These are phyloP conservation scores for Nemoura dubitans DNA, from an alignment of 2,888 invertebrate genomes.

Conservation along the genomic window DNA sequence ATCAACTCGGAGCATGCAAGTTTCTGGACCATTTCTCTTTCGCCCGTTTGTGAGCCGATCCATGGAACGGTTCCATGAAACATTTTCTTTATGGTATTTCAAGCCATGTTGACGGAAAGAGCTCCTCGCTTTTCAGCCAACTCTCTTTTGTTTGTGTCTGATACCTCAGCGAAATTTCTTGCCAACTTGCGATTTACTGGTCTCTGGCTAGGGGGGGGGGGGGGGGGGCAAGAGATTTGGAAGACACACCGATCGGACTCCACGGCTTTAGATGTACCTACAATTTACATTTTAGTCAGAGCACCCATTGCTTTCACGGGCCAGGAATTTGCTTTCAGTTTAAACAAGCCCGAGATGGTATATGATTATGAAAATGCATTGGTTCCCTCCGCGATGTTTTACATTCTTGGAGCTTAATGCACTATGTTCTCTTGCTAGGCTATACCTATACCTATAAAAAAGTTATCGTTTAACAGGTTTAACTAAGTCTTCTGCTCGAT, in stretches of 20 bases:
- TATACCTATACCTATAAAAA: neutral
- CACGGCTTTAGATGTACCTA: too few species aligned
- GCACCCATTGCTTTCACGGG: neutral
- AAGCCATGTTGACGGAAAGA: neutral
- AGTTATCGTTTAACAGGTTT: neutral
- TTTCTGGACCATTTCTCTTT: conserved; percentile 12
- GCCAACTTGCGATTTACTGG: neutral
- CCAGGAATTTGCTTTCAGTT: neutral
- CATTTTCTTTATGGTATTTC: neutral
- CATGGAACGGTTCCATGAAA: neutral
- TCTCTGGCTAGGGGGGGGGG: neutral
- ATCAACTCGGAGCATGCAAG: neutral
- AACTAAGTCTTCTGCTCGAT: neutral
- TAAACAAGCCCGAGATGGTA: too few species aligned
- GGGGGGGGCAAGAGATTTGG: neutral
- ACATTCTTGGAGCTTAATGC: neutral
- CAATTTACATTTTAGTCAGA: neutral
- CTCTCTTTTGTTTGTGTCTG: neutral
- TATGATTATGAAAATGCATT: neutral
- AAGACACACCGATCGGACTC: too few species aligned
- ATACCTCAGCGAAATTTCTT: conserved; percentile 7
- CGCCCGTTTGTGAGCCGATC: neutral
- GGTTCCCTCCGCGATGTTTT: neutral
- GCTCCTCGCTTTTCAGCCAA: neutral
- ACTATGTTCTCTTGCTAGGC: neutral